Base-by-base conservation (phyloP, 2,888 invertebrate genomes). In the Pherbina coryleti region DNA sequence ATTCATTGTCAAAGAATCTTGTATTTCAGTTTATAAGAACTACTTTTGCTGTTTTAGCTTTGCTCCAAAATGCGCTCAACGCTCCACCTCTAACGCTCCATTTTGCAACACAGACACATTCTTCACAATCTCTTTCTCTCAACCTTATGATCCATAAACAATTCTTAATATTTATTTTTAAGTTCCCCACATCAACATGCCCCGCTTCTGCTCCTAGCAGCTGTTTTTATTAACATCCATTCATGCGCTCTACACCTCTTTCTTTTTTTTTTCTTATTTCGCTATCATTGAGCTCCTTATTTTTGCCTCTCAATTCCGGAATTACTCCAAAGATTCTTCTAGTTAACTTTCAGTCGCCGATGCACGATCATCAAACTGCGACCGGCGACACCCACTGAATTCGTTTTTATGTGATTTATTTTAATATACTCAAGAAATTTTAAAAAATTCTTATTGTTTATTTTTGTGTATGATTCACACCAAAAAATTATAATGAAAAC, bases 301-400 rank as follows among this genome's bases (percentile, higher is more conserved):
- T 8, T 17, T 8, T 37, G n/a, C 31, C 37, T 37, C 37, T 37
- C 37, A 9, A n/a, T 11, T 17, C 9, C 66, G 66, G n/a, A 34
- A 9, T 9, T 19, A 44, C 69, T 44, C 44, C 31, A 25, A 22
- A 51, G 55, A 70, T 55, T 51, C 49, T 37, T 31, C 44, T 71
- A 71, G 73, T 73, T 60, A 60, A 73, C 60, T 60, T 73, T 34
- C 8, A 25, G 73, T 1, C 57, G 73, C 73, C 57, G 73, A 62
- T 5, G 37, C 67, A 51, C 28, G 51, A 69, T 69, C 51, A 51
- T 44, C 44, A 44, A n/a, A 44, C 44, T 44, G 44, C 44, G 44
- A 25, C 67, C 9, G n/a, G 69, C 49, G 69, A 51, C 69, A 51
- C 69, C 69, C 28, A 51, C 69, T 28, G 69, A 37, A 67, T 67